A percentile compares a stretch with the other conserved stretches of the same genome.
These are phyloP conservation scores for Dendrolimus kikuchii DNA, from an alignment of 1,140 invertebrate species.

Conservation along the genomic window DNA sequence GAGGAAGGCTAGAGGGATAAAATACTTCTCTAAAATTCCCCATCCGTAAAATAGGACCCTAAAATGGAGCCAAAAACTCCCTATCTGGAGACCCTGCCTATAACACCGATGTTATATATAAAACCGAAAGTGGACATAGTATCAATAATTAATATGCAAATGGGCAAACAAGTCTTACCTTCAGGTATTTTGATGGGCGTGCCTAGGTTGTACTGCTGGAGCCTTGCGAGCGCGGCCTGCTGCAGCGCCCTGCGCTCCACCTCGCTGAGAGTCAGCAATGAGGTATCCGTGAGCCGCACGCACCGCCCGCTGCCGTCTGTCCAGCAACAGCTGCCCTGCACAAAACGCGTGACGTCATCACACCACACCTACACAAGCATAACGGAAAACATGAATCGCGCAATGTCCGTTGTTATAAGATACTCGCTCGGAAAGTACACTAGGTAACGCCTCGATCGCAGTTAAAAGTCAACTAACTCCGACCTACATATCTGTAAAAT, in stretches of 20 bases:
- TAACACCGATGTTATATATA: neutral
- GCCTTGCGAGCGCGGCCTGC: constrained; percentile 87
- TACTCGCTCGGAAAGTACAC: too few relatives aligned
- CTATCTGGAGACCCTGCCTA: too few relatives aligned
- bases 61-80: too few relatives aligned
- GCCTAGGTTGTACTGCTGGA: constrained; percentile 89
- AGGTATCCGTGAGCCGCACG: constrained; percentile 80
- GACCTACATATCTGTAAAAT: too few relatives aligned
- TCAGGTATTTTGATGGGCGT: constrained; percentile 77
- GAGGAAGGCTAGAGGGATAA: too few relatives aligned
- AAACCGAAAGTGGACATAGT: neutral
- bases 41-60: too few relatives aligned
- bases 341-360: constrained; percentile 63
- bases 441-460: too few relatives aligned
- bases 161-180: constrained; percentile 31
- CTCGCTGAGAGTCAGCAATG: constrained; percentile 83
- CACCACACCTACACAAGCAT: constrained; percentile 27
- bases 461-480: too few relatives aligned
- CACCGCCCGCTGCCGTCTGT: constrained; percentile 82
- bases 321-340: constrained; percentile 89
- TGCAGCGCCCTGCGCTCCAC: constrained; percentile 86
- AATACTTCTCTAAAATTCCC: too few relatives aligned
- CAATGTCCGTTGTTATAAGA: too few relatives aligned
- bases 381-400: too few relatives aligned
- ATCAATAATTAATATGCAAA: neutral